Evolutionary conservation across 2,797 vertebrate genomes (phyloP), one percentile per base, ranked within the genome.

Genomic region (Buceros bicornis): DNA sequence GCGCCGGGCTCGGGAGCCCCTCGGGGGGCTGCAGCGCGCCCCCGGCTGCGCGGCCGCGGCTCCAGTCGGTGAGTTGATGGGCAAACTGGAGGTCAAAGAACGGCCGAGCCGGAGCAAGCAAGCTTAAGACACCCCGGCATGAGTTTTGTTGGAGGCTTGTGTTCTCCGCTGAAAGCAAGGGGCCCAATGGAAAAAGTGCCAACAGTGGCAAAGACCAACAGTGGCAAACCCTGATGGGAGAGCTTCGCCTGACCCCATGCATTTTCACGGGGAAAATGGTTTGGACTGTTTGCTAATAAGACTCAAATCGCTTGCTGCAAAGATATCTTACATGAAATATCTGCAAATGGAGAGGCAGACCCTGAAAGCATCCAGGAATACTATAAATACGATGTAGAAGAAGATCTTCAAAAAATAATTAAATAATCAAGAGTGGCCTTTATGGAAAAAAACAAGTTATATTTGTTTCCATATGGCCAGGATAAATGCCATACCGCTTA

Each of bases 401-500:
- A 82, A 48, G 58, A 61, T 48, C 48, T 48, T 48, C 10, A 48
- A 48, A 0, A 83, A 94, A 91, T 90, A 79, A 96, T 95, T 93
- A 85, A 95, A 97, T 84, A 95, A 88, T 50, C 17, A 10, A 87
- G 69, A 65, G 61, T 47, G 72, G 82, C 91, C 94, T 94, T 95
- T 94, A 95, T 58, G 58, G n/a, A 78, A 91, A 89, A 84, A 97
- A 85, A 73, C 62, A 93, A 95, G 76, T 94, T 96, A 86, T 76
- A 89, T 95, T 95, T 90, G 78, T 96, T 96, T 88, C 95, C 96
- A 96, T 95, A 95, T 95, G 94, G 93, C 89, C 93, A 94, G 78
- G 62, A 95, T 87, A 77, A 86, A 96, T 92, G 88, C 95, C 77
- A 73, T 86, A 66, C 65, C 5, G 40, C 93, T 83, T 90, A 86